Evolutionary conservation across 2,888 invertebrate genomes (phyloP).

Genomic region (Petrophora chlorosata): DNA sequence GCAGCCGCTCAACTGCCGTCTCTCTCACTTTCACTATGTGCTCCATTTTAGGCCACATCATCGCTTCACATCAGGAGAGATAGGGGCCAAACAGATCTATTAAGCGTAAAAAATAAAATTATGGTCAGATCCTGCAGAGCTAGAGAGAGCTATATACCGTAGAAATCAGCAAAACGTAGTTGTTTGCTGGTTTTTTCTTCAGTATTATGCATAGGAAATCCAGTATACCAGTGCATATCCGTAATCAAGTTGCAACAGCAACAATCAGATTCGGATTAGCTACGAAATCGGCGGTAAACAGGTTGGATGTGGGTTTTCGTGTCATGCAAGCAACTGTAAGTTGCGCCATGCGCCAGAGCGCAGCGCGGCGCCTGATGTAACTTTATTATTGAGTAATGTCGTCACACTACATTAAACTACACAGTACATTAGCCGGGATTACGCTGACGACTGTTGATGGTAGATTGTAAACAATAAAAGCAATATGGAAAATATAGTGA

Average conservation of each 20-base stretch:
- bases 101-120: too few relatives aligned
- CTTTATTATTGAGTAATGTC: slow-evolving; percentile 62
- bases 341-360: slow-evolving; percentile 50
- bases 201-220: slow-evolving; percentile 4
- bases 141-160: too few relatives aligned
- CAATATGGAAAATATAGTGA: too few relatives aligned
- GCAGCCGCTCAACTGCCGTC: too few relatives aligned
- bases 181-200: too few relatives aligned
- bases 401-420: slow-evolving; percentile 52
- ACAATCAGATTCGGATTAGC: slow-evolving; percentile 23
- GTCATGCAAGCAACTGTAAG: slow-evolving; percentile 50
- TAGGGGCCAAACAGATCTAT: too few relatives aligned
- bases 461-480: too few relatives aligned
- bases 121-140: too few relatives aligned
- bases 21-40: too few relatives aligned
- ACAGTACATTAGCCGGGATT: slow-evolving; percentile 4
- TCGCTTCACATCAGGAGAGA: too few relatives aligned
- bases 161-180: too few relatives aligned
- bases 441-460: not conserved
- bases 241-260: slow-evolving; percentile 16
- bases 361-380: slow-evolving; percentile 60
- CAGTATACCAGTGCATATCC: not conserved
- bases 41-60: too few relatives aligned
- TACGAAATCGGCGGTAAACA: slow-evolving; percentile 26
- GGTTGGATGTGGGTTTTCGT: slow-evolving; percentile 70